These are phyloP conservation scores for Malurus leucopterus DNA, from an alignment of 2,797 vertebrate genomes.

Conservation along the genomic window DNA sequence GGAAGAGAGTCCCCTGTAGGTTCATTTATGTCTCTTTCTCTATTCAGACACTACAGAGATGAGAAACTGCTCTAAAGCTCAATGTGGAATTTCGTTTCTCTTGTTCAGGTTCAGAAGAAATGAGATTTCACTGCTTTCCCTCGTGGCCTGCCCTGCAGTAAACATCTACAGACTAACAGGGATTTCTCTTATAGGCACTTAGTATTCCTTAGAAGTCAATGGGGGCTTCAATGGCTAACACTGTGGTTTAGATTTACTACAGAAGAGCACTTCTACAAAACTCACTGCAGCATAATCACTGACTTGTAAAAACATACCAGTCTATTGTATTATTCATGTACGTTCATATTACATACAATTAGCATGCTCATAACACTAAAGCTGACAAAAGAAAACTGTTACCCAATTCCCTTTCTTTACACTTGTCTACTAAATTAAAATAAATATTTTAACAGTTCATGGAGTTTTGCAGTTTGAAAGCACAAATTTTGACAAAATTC, in stretches of 20 bases:
- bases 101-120: not conserved
- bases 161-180: not conserved
- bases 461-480: not conserved
- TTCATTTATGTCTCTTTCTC: not conserved
- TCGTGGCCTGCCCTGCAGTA: not conserved
- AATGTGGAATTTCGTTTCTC: not conserved
- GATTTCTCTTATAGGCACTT: not conserved
- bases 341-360: not conserved
- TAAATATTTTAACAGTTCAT: not conserved
- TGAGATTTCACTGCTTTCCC: not conserved
- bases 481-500: not conserved
- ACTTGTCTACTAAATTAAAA: not conserved
- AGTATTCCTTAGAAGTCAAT: not conserved
- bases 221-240: not conserved
- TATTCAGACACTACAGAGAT: not conserved
- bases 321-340: not conserved
- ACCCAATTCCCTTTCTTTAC: not conserved
- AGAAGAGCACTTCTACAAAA: not conserved
- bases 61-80: not conserved
- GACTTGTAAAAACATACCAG: not conserved
- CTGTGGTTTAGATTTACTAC: not conserved
- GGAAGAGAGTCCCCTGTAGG: not conserved
- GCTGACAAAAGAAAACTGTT: not conserved
- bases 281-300: not conserved
- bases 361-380: not conserved